Base-by-base conservation (phyloP, 2,797 vertebrate species). In the Merluccius polli region DNA sequence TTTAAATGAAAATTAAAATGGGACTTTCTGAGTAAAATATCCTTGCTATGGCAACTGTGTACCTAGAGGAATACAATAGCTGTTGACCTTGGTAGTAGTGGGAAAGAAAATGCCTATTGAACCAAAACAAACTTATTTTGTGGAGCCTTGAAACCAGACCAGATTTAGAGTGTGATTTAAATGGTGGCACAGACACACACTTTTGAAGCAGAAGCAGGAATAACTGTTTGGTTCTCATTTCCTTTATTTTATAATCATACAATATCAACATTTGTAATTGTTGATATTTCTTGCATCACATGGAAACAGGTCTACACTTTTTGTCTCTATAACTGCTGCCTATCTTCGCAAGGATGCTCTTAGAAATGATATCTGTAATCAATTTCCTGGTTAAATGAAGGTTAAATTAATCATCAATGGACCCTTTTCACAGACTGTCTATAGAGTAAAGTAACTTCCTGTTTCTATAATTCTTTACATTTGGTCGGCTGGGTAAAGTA, bases 81-180 rank as follows among this genome's bases (percentile, higher is more conserved):
- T 27, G 21, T n/a, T 38, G 21, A 24, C 33, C 9, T 24, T 38
- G 70, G 70, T 5, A 21, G 32, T 71, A 7, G 24, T 7, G 70
- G 75, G 79, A 35, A 52, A 9, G 48, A 52, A 44, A 44, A 44
- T 44, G 41, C 41, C 2, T 18, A 52, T 52, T 52, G 48, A n/a
- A 52, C 15, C 41, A 78, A 38, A 63, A 36, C 38, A 7, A n/a
- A 77, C 41, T 15, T 16, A 13, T 16, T 44, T 44, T 6, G 41
- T 38, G 3, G 33, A 44, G 41, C 4, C 41, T 44, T 16, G 12
- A 16, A 44, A 44, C 15, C 41, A 16, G 12, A 44, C 1, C 41
- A 44, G 41, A 16, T 44, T 44, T 44, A 41, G 11, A 41, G 38
- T 12, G 11, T 7, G 38, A 41, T 35, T 3, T 3, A 35, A 35